Base-by-base conservation (phyloP, 1,140 invertebrate species). In the Leptinotarsa texana region DNA sequence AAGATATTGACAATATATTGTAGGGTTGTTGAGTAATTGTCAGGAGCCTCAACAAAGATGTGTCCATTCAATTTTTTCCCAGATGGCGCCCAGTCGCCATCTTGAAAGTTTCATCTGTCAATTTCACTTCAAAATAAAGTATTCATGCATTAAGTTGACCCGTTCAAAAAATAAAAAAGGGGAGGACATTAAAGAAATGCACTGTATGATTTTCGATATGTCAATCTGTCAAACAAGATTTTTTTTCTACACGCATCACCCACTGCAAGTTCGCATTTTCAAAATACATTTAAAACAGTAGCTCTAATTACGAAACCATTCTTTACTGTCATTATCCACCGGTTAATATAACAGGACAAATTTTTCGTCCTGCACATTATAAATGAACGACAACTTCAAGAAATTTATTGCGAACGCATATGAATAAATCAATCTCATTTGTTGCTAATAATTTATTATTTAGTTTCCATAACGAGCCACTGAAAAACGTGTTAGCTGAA, bases 381-480 rank as follows among this genome's bases (percentile, higher is more conserved):
- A 24, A 33, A 65, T 27, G 6, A 21, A 42, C 33, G 33, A 42
- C 63, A n/a, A 21, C 21, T 65, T 27, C 17, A 18, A 18, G 27
- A 65, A 18, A 65, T 65, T 27, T 65, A 65, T 65, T 65, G 63
- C 63, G 13, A 24, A 8, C 11, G 63, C 21, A 33, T 65, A 65
- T 65, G 63, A 24, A 65, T 22, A 65, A 65, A 65, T 65, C 63
- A 65, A 65, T 65, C 63, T 65, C 11, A 33, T 65, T 65, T 33
- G 63, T 21, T 65, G 63, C 21, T 22, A 33, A 65, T 65, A 65
- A 65, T 24, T 65, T 65, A 65, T 65, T 65, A 65, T 65, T 21
- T 22, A 65, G 63, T 65, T 65, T 65, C 63, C 63, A 65, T 65
- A 65, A 65, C 51, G 51, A 65, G 63, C 27, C 63, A 21, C 63